Conservation (phyloP, 1,140 invertebrate genomes). For the Aphis craccivora region DNA sequence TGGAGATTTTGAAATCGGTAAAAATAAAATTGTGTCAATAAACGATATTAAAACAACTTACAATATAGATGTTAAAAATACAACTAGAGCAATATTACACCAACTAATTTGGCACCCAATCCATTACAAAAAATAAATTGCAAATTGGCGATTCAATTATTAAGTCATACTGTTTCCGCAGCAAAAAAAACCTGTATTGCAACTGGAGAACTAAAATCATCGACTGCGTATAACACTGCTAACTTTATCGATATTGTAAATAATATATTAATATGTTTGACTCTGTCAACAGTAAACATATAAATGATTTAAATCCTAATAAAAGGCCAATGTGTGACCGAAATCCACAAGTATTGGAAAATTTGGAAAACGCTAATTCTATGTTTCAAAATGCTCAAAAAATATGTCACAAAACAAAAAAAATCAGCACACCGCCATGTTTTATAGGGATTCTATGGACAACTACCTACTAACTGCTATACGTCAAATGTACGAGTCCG, state of each 20-base stretch:
- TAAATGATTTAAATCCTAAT: not conserved
- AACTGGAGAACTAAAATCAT: not conserved
- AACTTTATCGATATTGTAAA: not conserved
- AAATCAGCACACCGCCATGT: not conserved
- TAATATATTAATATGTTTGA: slow-evolving; percentile 9
- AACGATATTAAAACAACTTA: no score
- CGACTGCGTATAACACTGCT: not conserved
- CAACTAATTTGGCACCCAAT: no score
- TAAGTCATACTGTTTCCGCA: not conserved
- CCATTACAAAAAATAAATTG: no score
- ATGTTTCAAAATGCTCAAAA: not conserved
- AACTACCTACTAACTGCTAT: not conserved
- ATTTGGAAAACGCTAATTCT: not conserved
- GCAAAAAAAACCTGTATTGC: not conserved
- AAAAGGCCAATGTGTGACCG: no score
- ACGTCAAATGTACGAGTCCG: not conserved
- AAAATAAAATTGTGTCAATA: no score
- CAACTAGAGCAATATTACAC: no score
- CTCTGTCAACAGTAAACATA: not conserved
- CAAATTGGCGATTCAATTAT: no score
- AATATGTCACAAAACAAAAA: not conserved
- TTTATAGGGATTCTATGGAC: not conserved
- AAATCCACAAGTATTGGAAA: not conserved
- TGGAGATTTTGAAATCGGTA: no score
- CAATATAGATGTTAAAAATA: no score